These are phyloP conservation scores for Mycetomoellerius zeteki DNA, from an alignment of 1,140 invertebrate species.

Conservation along the genomic window DNA sequence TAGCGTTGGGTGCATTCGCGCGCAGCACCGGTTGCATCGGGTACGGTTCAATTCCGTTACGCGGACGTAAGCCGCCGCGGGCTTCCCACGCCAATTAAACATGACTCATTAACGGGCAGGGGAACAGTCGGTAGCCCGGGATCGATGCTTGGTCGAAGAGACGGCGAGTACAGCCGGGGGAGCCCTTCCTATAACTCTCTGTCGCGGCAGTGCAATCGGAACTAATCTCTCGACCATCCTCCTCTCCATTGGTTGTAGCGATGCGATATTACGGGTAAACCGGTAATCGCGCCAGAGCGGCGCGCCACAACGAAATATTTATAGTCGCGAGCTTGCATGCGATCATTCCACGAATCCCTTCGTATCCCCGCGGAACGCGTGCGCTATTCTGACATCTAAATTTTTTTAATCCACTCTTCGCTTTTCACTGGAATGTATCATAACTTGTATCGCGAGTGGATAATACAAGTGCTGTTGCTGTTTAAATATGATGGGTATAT, in stretches of 20 bases:
- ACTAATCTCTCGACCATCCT: slow-evolving; percentile 83
- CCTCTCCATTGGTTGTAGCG: slow-evolving; percentile 67
- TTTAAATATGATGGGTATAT: background rate
- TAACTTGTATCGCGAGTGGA: background rate
- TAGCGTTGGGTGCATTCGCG: slow-evolving; percentile 50
- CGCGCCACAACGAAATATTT: slow-evolving; percentile 58
- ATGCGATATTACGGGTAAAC: slow-evolving; percentile 73
- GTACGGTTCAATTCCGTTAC: slow-evolving; percentile 84
- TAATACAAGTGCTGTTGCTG: slow-evolving; percentile 13
- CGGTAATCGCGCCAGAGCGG: slow-evolving; percentile 47
- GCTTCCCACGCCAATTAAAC: slow-evolving; percentile 88
- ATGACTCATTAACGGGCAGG: slow-evolving; percentile 87
- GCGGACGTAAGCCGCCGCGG: slow-evolving; percentile 80
- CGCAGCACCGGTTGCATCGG: slow-evolving; percentile 61
- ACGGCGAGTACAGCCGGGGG: background rate
- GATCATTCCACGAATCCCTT: slow-evolving; percentile 44
- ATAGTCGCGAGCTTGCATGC: slow-evolving; percentile 60
- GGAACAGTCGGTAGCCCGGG: slow-evolving; percentile 75
- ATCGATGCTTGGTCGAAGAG: slow-evolving; percentile 81
- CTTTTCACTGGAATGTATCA: background rate
- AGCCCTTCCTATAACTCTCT: slow-evolving; percentile 83
- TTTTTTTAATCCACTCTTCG: slow-evolving; percentile 54
- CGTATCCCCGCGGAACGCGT: background rate
- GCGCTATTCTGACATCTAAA: slow-evolving; percentile 56
- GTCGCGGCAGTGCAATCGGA: slow-evolving; percentile 83